Conservation (phyloP, 2,797 vertebrate genomes). For the Sebastes baramenuke region DNA sequence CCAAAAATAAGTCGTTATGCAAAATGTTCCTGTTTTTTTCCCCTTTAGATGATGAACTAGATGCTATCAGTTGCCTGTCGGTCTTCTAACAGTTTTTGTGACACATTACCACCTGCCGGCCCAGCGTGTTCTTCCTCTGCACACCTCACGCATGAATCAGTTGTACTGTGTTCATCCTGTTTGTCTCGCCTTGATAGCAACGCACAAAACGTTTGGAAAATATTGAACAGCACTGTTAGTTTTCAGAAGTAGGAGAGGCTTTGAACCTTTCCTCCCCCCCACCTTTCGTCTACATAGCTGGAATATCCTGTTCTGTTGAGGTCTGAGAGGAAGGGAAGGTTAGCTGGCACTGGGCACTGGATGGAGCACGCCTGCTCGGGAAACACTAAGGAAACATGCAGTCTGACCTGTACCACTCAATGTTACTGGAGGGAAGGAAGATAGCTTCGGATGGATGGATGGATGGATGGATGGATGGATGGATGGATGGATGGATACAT, state of each 20-base stretch:
- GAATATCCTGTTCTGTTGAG: slow-evolving; percentile 40
- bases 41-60: not conserved
- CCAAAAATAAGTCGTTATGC: slow-evolving; percentile 4
- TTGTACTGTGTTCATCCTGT: not conserved
- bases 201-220: not conserved
- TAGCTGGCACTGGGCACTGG: slow-evolving; percentile 7
- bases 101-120: slow-evolving; percentile 1
- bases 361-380: slow-evolving; percentile 16
- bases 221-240: not conserved
- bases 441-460: not conserved
- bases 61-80: not conserved
- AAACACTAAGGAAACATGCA: slow-evolving; percentile 41
- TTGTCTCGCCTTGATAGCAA: not conserved
- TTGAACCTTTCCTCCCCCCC: not conserved
- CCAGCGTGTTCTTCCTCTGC: not conserved
- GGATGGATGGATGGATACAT: not conserved
- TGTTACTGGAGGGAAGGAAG: slow-evolving; percentile 18
- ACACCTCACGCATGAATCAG: not conserved
- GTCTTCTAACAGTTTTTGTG: slow-evolving; percentile 4
- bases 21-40: slow-evolving; percentile 3
- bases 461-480: not conserved
- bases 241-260: slow-evolving; percentile 8
- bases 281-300: not conserved
- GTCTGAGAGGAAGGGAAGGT: slow-evolving; percentile 37
- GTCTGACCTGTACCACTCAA: slow-evolving; percentile 29